phyloP scores from a whole-genome alignment of 1,140 invertebrate genomes.

The Fragariocoptes setiger region DNA sequence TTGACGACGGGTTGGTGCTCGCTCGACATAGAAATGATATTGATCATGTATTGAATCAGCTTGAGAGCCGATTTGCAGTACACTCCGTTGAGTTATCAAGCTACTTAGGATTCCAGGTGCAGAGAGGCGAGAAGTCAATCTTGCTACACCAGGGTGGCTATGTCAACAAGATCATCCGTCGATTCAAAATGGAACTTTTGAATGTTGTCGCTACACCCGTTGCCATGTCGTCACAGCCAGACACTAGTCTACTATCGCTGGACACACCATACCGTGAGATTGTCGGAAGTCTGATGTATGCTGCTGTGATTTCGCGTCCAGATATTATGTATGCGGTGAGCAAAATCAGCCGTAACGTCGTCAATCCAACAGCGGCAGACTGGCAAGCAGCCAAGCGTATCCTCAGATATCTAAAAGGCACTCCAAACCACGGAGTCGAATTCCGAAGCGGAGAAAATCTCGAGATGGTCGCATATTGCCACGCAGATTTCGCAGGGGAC shows the following conservation, averaged over 20 bases:
- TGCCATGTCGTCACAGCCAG: neutral
- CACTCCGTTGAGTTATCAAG: neutral
- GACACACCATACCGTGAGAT: conserved; percentile 5
- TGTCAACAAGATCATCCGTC: conserved; percentile 5
- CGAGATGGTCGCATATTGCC: too few species aligned
- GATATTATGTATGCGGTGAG: conserved; percentile 19
- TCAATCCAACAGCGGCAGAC: too few species aligned
- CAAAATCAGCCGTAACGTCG: conserved; percentile 17
- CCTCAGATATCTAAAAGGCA: too few species aligned
- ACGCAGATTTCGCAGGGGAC: too few species aligned
- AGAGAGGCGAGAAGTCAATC: conserved; percentile 1
- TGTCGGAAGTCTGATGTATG: conserved; percentile 15
- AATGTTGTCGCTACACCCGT: conserved; percentile 6
- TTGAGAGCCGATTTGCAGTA: conserved; percentile 4
- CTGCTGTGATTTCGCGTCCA: conserved; percentile 17
- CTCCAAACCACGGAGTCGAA: too few species aligned
- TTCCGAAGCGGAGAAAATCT: too few species aligned
- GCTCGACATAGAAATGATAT: neutral
- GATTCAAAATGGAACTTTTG: conserved; percentile 8
- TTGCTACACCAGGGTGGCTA: conserved; percentile 4
- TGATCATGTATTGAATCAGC: conserved; percentile 1
- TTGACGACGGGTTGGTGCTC: conserved; percentile 7
- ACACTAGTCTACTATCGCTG: neutral
- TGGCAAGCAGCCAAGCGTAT: too few species aligned
- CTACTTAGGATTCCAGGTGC: conserved; percentile 5